Evolutionary conservation across 2,797 vertebrate species (phyloP).

Genomic region (Malacoctenus gilli): DNA sequence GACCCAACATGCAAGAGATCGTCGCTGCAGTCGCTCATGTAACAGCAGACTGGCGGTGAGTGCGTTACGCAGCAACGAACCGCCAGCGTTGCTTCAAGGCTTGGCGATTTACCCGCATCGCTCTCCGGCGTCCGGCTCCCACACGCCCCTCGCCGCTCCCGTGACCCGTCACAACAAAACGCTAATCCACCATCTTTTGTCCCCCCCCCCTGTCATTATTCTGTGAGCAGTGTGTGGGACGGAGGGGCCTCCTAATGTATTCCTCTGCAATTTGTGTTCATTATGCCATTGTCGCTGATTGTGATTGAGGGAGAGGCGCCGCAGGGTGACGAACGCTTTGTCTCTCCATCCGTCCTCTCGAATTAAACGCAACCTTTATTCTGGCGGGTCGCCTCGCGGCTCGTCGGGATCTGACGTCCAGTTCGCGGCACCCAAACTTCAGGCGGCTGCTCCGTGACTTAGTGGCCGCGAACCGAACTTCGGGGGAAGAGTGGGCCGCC

Average conservation of each 20-base stretch:
- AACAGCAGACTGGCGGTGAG: too few relatives aligned
- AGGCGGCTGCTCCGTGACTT: neutral
- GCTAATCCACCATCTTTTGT: slow-evolving; percentile 36
- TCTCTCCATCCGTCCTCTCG: slow-evolving; percentile 11
- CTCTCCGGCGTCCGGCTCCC: slow-evolving; percentile 44
- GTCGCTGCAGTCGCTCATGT: too few relatives aligned
- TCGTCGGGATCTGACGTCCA: slow-evolving; percentile 14
- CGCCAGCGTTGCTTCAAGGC: slow-evolving; percentile 4
- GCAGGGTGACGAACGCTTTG: slow-evolving; percentile 45
- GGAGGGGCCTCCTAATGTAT: slow-evolving; percentile 48
- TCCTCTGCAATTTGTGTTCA: slow-evolving; percentile 63
- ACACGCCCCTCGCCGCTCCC: slow-evolving; percentile 25
- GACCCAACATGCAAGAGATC: too few relatives aligned
- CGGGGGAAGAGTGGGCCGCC: slow-evolving; percentile 30
- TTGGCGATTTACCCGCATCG: slow-evolving; percentile 31
- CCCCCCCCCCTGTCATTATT: slow-evolving; percentile 32
- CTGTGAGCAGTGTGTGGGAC: slow-evolving; percentile 41
- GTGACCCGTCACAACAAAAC: slow-evolving; percentile 42
- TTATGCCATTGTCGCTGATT: slow-evolving; percentile 59
- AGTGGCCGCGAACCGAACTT: slow-evolving; percentile 29
- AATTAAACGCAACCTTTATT: slow-evolving; percentile 19
- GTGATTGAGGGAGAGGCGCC: slow-evolving; percentile 26
- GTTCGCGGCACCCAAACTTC: neutral
- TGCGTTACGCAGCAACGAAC: slow-evolving; percentile 32
- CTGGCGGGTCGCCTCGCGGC: slow-evolving; percentile 6